phyloP scores from a whole-genome alignment of 2,113 vertebrate species.

The Drymodes brunneopygia region DNA sequence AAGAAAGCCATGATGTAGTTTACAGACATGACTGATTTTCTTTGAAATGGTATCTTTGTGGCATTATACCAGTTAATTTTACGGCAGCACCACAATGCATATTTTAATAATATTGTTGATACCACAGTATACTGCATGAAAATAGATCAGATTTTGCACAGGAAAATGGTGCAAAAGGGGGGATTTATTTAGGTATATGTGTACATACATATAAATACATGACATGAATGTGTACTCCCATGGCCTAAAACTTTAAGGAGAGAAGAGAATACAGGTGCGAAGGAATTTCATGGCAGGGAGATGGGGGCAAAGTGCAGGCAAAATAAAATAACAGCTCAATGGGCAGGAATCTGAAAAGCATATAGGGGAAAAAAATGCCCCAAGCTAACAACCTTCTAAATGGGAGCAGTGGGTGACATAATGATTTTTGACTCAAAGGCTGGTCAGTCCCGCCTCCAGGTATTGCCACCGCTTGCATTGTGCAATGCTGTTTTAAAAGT shows the following conservation, averaged over 20 bases:
- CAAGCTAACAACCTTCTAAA: neutral
- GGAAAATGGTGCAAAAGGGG: neutral
- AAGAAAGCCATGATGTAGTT: neutral
- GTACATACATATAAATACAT: too few relatives aligned
- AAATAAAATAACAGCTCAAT: neutral
- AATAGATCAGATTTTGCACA: neutral
- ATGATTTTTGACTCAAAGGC: neutral
- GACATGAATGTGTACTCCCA: neutral
- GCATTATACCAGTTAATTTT: slow-evolving; percentile 1
- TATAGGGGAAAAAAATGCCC: neutral
- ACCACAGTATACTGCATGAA: neutral
- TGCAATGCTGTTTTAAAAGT: neutral
- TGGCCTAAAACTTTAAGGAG: neutral
- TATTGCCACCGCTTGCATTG: rapidly evolving
- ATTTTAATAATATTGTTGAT: neutral
- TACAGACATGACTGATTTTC: neutral
- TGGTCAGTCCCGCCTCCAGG: neutral
- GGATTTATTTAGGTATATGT: neutral
- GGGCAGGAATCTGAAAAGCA: neutral
- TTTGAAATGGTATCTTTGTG: slow-evolving; percentile 24
- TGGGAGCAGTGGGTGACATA: neutral
- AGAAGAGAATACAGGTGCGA: neutral
- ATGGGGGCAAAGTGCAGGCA: neutral
- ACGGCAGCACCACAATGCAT: neutral
- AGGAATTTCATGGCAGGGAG: neutral